Evolutionary conservation across 2,888 invertebrate genomes (phyloP).

Genomic region (Clepsis dumicolana): DNA sequence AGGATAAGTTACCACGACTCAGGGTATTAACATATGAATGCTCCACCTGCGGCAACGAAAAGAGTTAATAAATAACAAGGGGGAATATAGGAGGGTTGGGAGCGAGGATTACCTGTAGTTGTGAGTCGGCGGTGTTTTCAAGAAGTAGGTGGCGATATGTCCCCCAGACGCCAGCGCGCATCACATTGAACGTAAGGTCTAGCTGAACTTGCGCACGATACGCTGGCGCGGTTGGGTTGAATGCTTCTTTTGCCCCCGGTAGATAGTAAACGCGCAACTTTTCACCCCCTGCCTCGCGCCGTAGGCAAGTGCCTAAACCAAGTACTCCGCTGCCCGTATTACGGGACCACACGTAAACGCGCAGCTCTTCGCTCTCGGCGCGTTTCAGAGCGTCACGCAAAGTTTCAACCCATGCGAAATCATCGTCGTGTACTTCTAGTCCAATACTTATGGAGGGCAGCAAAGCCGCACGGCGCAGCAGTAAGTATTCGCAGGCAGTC

Average conservation of each 20-base stretch:
- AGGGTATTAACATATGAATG: constrained; percentile 98
- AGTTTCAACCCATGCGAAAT: constrained; percentile 92
- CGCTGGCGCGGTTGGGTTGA: constrained; percentile 84
- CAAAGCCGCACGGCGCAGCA: constrained; percentile 87
- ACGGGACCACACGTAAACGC: constrained; percentile 90
- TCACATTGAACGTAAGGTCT: constrained; percentile 95
- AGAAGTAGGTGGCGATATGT: constrained; percentile 93
- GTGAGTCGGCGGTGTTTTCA: constrained; percentile 73
- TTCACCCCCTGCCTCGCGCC: constrained; percentile 94
- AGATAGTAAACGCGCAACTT: constrained; percentile 91
- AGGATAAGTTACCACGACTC: constrained; percentile 97
- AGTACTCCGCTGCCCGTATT: constrained; percentile 91
- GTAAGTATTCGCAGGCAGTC: constrained; percentile 87
- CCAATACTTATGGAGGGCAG: constrained; percentile 76
- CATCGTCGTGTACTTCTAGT: constrained; percentile 88
- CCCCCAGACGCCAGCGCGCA: constrained; percentile 94
- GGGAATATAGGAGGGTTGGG: too few relatives aligned
- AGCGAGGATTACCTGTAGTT: constrained; percentile 57
- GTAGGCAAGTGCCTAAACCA: constrained; percentile 96
- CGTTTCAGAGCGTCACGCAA: constrained; percentile 91
- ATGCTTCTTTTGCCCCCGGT: constrained; percentile 87
- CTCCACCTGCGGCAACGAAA: constrained; percentile 83
- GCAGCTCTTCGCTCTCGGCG: constrained; percentile 85
- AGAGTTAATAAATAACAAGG: background rate
- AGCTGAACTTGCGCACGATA: constrained; percentile 88